Conservation (phyloP, 2,113 vertebrate genomes). For the Apistogramma diplotaenia region DNA sequence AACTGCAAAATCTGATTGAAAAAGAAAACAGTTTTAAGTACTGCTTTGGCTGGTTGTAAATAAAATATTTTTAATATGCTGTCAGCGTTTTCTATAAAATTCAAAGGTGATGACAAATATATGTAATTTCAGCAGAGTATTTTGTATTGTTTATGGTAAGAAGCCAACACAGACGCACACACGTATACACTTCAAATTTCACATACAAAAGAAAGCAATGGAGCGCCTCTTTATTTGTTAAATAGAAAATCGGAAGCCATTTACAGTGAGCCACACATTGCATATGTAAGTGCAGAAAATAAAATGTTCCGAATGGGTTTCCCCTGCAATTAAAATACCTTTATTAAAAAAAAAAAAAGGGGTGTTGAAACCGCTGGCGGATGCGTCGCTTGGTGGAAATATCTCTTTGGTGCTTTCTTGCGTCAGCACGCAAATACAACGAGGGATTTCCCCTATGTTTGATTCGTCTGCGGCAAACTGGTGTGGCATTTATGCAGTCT, state of each 20-base stretch:
- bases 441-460: constrained; percentile 44
- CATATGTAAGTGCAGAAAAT: not conserved
- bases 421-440: constrained; percentile 41
- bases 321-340: not conserved
- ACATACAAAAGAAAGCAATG: too few relatives aligned
- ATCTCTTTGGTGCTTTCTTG: constrained; percentile 8
- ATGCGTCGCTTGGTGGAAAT: not conserved
- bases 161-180: too few relatives aligned
- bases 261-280: not conserved
- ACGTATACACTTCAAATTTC: not conserved
- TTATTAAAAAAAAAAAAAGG: not conserved
- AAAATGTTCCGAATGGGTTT: not conserved
- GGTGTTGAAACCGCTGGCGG: not conserved
- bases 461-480: not conserved
- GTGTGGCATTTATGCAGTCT: not conserved
- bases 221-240: too few relatives aligned
- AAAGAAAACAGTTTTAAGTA: not conserved
- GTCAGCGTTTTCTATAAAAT: not conserved
- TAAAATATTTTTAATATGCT: not conserved
- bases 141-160: not conserved
- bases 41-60: not conserved
- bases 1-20: not conserved
- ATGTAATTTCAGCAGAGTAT: not conserved
- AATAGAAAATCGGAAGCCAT: not conserved
- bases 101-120: not conserved